Base-by-base conservation (phyloP, 1,140 invertebrate genomes). In the Hypothenemus hampei region DNA sequence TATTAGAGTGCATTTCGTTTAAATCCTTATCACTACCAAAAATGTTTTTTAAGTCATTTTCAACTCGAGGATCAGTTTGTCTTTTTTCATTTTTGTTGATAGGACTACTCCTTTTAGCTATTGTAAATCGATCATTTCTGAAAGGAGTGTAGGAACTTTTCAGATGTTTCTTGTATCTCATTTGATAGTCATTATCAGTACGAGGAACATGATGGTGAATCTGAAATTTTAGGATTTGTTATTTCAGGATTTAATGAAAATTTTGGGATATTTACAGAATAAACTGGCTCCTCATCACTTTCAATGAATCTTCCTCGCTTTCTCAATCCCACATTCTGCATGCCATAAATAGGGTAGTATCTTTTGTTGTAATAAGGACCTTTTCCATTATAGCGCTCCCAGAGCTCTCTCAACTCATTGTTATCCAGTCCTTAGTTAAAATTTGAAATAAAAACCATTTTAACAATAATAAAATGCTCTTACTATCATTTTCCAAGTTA, bases 71-170 rank as follows among this genome's bases (percentile, higher is more conserved):
- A 65, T 70, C 70, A 1, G 73, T 73, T 53, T 64, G 49, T 41
- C 66, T 58, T 53, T 63, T 60, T 44, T 74, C 69, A 20, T 65
- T 64, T 8, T 52, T 46, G n/a, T 24, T 19, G 50, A 64, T 65
- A 40, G 60, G 73, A 63, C 74, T 78, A 57, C 77, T 79, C 22
- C 81, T 70, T 69, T 83, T 83, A 18, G 78, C 71, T n/a, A 84
- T 78, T 11, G 80, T 79, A 63, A 82, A 82, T 3, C 79, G 72
- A 72, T 83, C 83, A 11, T 41, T 44, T 26, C 51, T 35, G 35
- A 62, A 59, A 29, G 57, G 35, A 7, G 23, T 33, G 37, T 62
- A 61, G 33, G 48, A 39, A n/a, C 41, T 23, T 24, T 52, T 37
- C 5, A 59, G 48, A 22, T 54, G 39, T 13, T 57, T 47, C 52